These are phyloP conservation scores for Pseudococcus longispinus DNA, from an alignment of 2,888 invertebrate species.

Conservation along the genomic window DNA sequence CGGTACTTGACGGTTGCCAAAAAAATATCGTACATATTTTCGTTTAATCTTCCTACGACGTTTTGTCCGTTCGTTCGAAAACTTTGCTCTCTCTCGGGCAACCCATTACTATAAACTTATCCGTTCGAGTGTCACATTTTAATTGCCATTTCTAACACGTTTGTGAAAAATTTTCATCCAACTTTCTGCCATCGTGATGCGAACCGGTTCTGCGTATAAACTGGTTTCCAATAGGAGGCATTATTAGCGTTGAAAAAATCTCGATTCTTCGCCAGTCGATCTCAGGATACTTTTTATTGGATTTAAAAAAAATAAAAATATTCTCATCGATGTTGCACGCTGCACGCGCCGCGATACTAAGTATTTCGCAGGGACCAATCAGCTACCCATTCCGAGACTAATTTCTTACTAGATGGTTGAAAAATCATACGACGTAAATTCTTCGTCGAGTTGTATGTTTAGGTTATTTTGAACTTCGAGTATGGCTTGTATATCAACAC, in stretches of 20 bases:
- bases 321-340: not conserved
- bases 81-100: not conserved
- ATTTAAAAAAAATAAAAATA: not conserved
- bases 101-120: not conserved
- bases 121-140: constrained; percentile 12
- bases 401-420: too few species aligned
- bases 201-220: not conserved
- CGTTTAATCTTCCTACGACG: constrained; percentile 9
- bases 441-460: not conserved
- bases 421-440: not conserved
- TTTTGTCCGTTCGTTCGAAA: not conserved
- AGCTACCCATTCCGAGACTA: not conserved
- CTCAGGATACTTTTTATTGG: not conserved
- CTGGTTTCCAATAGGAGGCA: not conserved
- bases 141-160: constrained; percentile 23
- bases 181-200: not conserved
- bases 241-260: not conserved
- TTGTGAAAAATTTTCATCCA: not conserved
- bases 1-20: not conserved
- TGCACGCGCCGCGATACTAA: not conserved
- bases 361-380: not conserved
- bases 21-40: not conserved
- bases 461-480: not conserved
- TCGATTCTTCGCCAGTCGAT: not conserved
- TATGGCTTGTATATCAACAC: not conserved